Evolutionary conservation across 2,113 vertebrate genomes (phyloP), one percentile per base, ranked within the genome.

Genomic region (Chelonoidis abingdonii): DNA sequence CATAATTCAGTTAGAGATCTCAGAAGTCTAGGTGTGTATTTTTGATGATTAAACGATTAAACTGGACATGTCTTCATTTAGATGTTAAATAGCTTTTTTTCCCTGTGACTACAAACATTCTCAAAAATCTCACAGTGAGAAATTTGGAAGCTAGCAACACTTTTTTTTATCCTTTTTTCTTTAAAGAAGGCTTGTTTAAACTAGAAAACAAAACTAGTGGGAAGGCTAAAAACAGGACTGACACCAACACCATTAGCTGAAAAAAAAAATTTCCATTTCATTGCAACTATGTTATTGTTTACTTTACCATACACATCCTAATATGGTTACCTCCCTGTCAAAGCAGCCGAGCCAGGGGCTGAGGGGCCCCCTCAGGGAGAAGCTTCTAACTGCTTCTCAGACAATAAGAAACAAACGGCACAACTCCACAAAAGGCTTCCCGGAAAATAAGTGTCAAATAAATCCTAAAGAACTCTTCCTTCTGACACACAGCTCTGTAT

Each of bases 211-310:
- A 93, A 98, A 98, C 96, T 94, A 97, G 97, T 83, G 96, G 95
- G 98, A 97, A 97, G 94, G 95, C 98, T 98, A 97, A 98, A 99
- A 98, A 97, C 98, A 97, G 98, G 98, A 98, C 98, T 98, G 98
- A 99, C 99, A 99, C 97, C 97, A 99, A 98, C 98, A 98, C 98
- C 98, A 98, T 99, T 98, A 99, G 98, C 98, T 97, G n/a, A 47
- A 41, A 65, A 78, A 88, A 98, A 98, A 98, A 98, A 99, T 98
- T 98, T 99, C 99, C 99, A 99, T 99, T 99, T 99, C 98, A 98
- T 99, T 98, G 98, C 99, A 99, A 99, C 98, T 98, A 98, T 99
- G 99, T 99, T 99, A 99, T 99, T 99, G 99, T 99, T 99, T 99
- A 99, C 99, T 99, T 99, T 99, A 99, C 98, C 99, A 98, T 99